Evolutionary conservation across 2,113 vertebrate species (phyloP), one percentile per base, ranked within the genome.

Genomic region (Lichenostomus cassidix): DNA sequence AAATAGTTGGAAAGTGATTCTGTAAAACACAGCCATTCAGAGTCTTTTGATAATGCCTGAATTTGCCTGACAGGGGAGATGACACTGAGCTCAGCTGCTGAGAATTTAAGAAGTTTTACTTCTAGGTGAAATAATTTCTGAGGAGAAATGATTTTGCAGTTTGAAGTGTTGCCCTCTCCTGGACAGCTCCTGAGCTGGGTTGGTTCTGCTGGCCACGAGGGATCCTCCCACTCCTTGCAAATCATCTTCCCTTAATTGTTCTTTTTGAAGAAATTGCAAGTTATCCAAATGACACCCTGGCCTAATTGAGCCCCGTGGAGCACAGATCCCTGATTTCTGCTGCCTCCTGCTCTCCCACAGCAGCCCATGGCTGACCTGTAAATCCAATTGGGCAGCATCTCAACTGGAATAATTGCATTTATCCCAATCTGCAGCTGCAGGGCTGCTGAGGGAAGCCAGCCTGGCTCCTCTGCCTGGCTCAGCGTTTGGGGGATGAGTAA

Each of bases 341-440:
- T 22, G 35, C 12, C 80, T 37, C 18, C 52, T 42, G 49, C 3
- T 37, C 67, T 84, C 70, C 49, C 47, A 13, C 74, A 88, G 87
- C 67, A 74, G 20, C 24, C 15, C 3, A 3, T 7, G 15, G 28
- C 41, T 92, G 90, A 80, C 71, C 59, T 77, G 3, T n/a, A 80
- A 91, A 91, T 90, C 63, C 83, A 85, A 59, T 63, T 68, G 63
- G 80, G 83, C 93, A 88, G 39, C 74, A 55, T 74, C 95, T 97
- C 90, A 71, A 0, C 71, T 92, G 94, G 90, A 90, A 77, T 81
- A 90, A 92, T 93, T 81, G 60, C 56, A 52, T 90, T 96, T 80
- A 93, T 60, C 22, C 59, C 87, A 17, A 9, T 12, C 35, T 67
- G 6, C 47, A 63, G 91, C 87, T 89, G 33, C 29, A 37, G 4